A percentile compares a stretch with the other conserved stretches of the same genome.
These are phyloP conservation scores for Sinotaia quadrata DNA, from an alignment of 2,888 invertebrate genomes.

Conservation along the genomic window DNA sequence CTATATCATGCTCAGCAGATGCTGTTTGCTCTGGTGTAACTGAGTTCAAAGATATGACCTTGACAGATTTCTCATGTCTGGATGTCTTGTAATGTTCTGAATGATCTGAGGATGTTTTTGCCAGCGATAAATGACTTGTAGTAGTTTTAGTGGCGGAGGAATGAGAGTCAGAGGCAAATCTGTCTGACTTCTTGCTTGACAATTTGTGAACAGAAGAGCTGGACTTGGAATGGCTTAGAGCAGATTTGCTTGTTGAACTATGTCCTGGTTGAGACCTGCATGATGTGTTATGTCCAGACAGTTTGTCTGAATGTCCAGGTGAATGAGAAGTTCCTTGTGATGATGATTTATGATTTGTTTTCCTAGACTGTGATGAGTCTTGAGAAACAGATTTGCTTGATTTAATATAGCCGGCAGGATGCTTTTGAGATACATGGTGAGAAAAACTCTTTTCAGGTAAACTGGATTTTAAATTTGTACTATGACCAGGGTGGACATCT, in stretches of 20 bases:
- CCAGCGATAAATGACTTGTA: neutral
- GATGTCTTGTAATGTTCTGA: constrained; percentile 3
- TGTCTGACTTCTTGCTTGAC: constrained; percentile 2
- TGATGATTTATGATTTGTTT: neutral
- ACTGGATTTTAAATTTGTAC: no score
- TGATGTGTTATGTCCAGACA: neutral
- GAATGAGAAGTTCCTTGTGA: neutral
- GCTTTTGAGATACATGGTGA: no score
- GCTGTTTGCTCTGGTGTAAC: no score
- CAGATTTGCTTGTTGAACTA: neutral
- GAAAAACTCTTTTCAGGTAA: no score
- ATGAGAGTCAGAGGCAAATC: no score
- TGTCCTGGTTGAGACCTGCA: neutral
- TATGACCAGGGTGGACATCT: no score
- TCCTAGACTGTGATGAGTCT: neutral
- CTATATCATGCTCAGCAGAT: no score
- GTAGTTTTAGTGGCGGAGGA: no score
- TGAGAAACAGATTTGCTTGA: constrained; percentile 12
- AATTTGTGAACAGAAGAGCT: neutral
- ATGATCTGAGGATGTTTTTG: neutral
- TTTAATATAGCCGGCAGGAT: no score
- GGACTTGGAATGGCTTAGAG: neutral
- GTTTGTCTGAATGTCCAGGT: neutral
- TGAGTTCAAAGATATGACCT: no score
- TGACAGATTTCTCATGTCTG: neutral